phyloP scores from a whole-genome alignment of 1,140 invertebrate genomes.

The Drosophila pseudoananassae region DNA sequence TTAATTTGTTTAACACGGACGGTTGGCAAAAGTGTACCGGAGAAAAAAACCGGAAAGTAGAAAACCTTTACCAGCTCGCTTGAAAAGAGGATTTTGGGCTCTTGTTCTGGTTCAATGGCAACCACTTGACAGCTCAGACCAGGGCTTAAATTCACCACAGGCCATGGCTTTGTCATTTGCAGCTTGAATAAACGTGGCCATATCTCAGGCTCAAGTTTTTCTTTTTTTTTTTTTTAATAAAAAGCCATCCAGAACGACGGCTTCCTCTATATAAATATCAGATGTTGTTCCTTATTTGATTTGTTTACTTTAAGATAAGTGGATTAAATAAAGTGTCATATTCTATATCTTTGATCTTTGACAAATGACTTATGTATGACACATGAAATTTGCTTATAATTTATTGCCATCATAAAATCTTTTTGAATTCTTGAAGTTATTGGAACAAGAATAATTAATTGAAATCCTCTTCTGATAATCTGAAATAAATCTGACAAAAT shows the following conservation, averaged over 20 bases:
- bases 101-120: slow-evolving; percentile 42
- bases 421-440: too few species aligned
- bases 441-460: not conserved
- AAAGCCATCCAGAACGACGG: not conserved
- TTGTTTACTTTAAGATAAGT: too few species aligned
- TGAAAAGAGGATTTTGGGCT: slow-evolving; percentile 17
- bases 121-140: slow-evolving; percentile 38
- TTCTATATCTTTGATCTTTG: not conserved
- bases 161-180: slow-evolving; percentile 30
- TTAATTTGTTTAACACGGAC: slow-evolving; percentile 73
- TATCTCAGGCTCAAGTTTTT: slow-evolving; percentile 1
- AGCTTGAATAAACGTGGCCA: slow-evolving; percentile 17
- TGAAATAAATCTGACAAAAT: slow-evolving; percentile 1
- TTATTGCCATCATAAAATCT: not conserved
- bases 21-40: slow-evolving; percentile 18
- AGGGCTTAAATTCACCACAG: slow-evolving; percentile 15
- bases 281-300: not conserved
- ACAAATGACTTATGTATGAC: not conserved
- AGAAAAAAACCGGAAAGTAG: slow-evolving; percentile 4
- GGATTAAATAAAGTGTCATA: not conserved
- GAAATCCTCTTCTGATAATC: not conserved
- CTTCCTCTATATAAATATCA: not conserved
- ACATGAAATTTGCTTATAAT: not conserved
- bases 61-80: slow-evolving; percentile 12
- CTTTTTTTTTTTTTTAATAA: not conserved